These are phyloP conservation scores for Tiliacea citrago DNA, from an alignment of 2,888 invertebrate species.

Conservation along the genomic window DNA sequence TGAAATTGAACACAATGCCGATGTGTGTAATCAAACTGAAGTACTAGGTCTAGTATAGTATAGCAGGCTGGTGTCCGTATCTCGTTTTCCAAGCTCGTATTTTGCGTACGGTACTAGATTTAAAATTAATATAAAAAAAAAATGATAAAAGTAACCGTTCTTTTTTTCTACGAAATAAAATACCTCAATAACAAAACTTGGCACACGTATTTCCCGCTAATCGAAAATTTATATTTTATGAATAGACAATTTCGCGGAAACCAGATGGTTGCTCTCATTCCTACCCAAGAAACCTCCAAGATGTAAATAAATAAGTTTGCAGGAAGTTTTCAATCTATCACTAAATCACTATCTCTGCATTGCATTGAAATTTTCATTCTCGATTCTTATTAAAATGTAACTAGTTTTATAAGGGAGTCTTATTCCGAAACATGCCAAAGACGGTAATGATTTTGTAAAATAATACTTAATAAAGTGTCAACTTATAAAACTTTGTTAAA, in stretches of 20 bases:
- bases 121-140: neutral
- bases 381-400: neutral
- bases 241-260: neutral
- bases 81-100: neutral
- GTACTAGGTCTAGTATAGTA: neutral
- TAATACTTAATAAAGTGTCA: neutral
- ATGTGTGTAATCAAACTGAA: neutral
- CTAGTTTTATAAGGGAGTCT: neutral
- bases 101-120: neutral
- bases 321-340: slow-evolving; percentile 9
- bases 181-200: neutral
- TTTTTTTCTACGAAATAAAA: neutral
- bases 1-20: slow-evolving; percentile 15
- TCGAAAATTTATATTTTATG: slow-evolving; percentile 7
- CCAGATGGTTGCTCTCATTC: neutral
- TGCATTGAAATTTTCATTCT: slow-evolving; percentile 13
- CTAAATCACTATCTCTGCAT: neutral
- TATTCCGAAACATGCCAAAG: neutral
- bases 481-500: too few species aligned
- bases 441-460: neutral
- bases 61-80: neutral
- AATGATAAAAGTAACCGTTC: neutral
- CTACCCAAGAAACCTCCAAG: neutral
- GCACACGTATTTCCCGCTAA: neutral
- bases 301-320: slow-evolving; percentile 29